Evolutionary conservation across 2,113 vertebrate species (phyloP).

Genomic region (Corvus moneduloides): DNA sequence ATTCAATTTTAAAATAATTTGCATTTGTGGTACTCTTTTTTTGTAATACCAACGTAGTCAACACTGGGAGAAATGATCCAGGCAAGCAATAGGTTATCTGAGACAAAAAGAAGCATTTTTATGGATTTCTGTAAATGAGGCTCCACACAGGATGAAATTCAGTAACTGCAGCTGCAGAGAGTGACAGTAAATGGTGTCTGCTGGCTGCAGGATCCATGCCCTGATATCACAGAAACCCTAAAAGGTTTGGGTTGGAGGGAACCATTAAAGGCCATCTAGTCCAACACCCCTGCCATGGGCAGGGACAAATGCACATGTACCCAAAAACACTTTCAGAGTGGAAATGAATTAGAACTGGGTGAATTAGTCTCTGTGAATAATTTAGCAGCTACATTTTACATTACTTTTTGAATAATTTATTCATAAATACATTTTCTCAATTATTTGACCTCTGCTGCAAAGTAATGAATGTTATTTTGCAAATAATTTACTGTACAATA

Average conservation of each 20-base stretch:
- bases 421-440: constrained; percentile 47
- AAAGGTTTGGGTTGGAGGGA: not conserved
- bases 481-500: constrained; percentile 46
- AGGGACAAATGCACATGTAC: not conserved
- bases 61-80: not conserved
- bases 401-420: constrained; percentile 57
- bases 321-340: not conserved
- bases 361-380: constrained; percentile 52
- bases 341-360: constrained; percentile 17
- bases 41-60: not conserved
- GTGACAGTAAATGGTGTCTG: not conserved
- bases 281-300: not conserved
- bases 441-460: constrained; percentile 41
- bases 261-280: not conserved
- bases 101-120: not conserved
- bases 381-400: constrained; percentile 4
- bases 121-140: not conserved
- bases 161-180: not conserved
- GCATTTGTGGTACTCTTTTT: not conserved
- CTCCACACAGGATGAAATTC: not conserved
- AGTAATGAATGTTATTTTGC: constrained; percentile 33
- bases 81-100: not conserved
- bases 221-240: not conserved
- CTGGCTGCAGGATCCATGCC: not conserved
- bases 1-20: not conserved